Evolutionary conservation across 2,888 invertebrate species (phyloP).

Genomic region (Melieria omissa): DNA sequence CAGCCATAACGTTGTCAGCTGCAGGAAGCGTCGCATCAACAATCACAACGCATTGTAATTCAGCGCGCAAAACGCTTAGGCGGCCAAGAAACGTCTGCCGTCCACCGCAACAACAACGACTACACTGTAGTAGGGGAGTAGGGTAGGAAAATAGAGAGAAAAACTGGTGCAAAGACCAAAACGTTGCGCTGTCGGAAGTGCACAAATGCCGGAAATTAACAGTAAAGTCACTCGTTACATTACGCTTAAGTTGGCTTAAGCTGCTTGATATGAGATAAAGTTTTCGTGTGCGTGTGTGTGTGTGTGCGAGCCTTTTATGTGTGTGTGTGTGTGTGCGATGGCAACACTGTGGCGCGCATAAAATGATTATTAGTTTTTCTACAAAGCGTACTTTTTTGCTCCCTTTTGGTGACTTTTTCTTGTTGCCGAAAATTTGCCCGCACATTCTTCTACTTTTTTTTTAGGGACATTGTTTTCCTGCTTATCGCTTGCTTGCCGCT

Average conservation of each 20-base stretch:
- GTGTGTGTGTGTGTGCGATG: not conserved
- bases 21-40: too few species aligned
- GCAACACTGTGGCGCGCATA: constrained; percentile 4
- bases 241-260: constrained; percentile 28
- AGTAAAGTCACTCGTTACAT: constrained; percentile 41
- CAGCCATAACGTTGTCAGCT: not conserved
- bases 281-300: constrained; percentile 5
- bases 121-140: not conserved
- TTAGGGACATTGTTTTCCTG: not conserved
- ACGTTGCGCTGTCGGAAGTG: constrained; percentile 9
- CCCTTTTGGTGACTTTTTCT: too few species aligned
- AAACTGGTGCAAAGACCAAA: constrained; percentile 25
- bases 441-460: not conserved
- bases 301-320: constrained; percentile 26
- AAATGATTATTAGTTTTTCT: constrained; percentile 9
- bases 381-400: too few species aligned
- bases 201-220: constrained; percentile 52
- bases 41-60: too few species aligned
- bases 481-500: not conserved
- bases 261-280: constrained; percentile 9
- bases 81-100: not conserved
- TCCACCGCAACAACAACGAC: constrained; percentile 1
- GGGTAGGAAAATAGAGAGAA: not conserved
- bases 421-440: too few species aligned
- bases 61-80: too few species aligned